Evolutionary conservation across 2,888 invertebrate species (phyloP), one percentile per base, ranked within the genome.

Genomic region (Metopia argyrocephala): DNA sequence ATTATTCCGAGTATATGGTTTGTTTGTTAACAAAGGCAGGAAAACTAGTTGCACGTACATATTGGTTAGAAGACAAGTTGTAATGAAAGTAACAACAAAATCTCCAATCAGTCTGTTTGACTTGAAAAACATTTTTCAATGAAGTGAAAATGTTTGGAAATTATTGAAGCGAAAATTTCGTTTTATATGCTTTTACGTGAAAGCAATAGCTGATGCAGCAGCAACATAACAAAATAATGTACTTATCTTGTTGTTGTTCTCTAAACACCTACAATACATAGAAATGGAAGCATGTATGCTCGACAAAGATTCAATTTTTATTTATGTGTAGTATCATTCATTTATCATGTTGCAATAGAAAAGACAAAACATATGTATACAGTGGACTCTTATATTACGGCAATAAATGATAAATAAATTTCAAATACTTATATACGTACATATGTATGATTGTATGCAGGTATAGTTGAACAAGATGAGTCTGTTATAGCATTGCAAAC

Each of bases 131-230:
- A 54, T 59, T 74, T 75, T 69, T 57, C 79, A 79, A 70, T 75
- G 59, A 79, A 70, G 48, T 70, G 70, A 48, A 66, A 75, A 75
- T 75, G 50, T 66, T 75, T 18, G 20, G 66, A 66, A 70, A 65
- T 57, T 65, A 75, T 56, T 79, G 69, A 80, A 64, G 80, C 62
- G 52, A 5, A 78, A 74, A 68, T 74, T 52, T 66, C 18, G 9
- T 75, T 66, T 75, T 66, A 38, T 45, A 21, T 18, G 57, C 25
- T 48, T 38, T 38, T 15, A 12, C 15, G 15, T 15, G 15, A 15
- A 45, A 66, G 59, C 45, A 48, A 48, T 48, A 31, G 2, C n/a
- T n/a, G n/a, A n/a, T 12, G 48, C n/a, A 50, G 38, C 3, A 38
- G 38, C 3, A 31, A 2, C 0, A 31, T 5, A 31, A 31, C n/a